phyloP scores from a whole-genome alignment of 2,113 vertebrate genomes.

The Chloebia gouldiae region DNA sequence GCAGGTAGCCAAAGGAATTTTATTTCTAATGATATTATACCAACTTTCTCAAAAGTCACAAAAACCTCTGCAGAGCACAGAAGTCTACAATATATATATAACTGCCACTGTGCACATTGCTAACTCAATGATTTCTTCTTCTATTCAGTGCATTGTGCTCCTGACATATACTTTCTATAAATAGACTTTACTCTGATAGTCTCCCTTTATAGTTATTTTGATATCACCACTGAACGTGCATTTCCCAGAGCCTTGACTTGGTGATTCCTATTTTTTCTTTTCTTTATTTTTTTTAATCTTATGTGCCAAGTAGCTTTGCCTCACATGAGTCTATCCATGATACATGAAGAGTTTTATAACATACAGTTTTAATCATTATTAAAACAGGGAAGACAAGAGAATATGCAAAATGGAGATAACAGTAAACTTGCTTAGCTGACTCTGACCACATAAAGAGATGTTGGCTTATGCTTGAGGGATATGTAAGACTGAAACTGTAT shows the following conservation, averaged over 20 bases:
- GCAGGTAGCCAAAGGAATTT: not conserved
- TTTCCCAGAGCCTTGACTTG: slow-evolving; percentile 5
- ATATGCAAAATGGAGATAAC: not conserved
- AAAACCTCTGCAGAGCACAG: not conserved
- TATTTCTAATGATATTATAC: not conserved
- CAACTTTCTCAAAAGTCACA: not conserved
- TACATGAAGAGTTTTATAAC: not conserved
- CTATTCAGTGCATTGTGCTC: not conserved
- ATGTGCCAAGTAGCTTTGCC: not conserved
- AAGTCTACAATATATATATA: not conserved
- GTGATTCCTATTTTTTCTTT: not conserved
- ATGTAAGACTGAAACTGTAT: not conserved
- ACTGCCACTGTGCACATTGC: not conserved
- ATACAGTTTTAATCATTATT: slow-evolving; percentile 16
- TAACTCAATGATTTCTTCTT: slow-evolving; percentile 31
- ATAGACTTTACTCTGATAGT: slow-evolving; percentile 2
- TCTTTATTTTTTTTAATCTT: not conserved
- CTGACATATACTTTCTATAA: slow-evolving; percentile 21
- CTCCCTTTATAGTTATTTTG: not conserved
- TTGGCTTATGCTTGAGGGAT: not conserved
- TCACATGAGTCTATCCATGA: not conserved
- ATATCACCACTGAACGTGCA: not conserved
- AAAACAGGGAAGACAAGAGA: slow-evolving; percentile 1
- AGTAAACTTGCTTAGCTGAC: not conserved
- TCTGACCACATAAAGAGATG: not conserved